Conservation (phyloP, 2,113 vertebrate species). For the Maccullochella peelii region DNA sequence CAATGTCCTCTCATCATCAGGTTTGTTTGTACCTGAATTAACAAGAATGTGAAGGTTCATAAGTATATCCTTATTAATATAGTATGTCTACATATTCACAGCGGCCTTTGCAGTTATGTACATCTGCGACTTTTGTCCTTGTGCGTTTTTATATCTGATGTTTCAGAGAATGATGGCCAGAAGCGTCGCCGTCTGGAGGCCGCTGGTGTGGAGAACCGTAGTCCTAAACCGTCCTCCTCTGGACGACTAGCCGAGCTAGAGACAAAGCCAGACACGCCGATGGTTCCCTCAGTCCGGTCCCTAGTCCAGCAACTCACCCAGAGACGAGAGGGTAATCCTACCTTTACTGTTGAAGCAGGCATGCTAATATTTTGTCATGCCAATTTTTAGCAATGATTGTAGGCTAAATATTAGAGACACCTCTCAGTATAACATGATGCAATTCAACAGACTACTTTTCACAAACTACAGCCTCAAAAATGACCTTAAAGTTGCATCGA, state of each 20-base stretch:
- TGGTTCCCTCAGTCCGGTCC: slow-evolving; percentile 74
- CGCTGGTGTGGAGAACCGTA: slow-evolving; percentile 73
- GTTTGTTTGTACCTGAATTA: slow-evolving; percentile 53
- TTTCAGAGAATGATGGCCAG: slow-evolving; percentile 67
- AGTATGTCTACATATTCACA: not conserved
- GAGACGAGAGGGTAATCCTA: slow-evolving; percentile 71
- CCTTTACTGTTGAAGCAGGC: not conserved
- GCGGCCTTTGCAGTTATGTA: not conserved
- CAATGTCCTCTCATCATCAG: slow-evolving; percentile 57
- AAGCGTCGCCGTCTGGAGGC: slow-evolving; percentile 78
- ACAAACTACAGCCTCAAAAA: not conserved
- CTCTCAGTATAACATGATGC: not conserved
- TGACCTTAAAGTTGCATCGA: not conserved
- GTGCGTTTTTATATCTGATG: not conserved
- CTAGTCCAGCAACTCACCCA: slow-evolving; percentile 77
- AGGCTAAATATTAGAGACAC: not conserved
- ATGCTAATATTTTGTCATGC: not conserved
- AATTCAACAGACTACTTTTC: not conserved
- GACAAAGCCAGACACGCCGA: slow-evolving; percentile 79
- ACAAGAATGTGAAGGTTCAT: not conserved
- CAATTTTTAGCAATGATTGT: not conserved
- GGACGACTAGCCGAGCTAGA: slow-evolving; percentile 53
- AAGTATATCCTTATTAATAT: not conserved
- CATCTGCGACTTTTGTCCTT: not conserved
- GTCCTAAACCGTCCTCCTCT: slow-evolving; percentile 48